Evolutionary conservation across 2,797 vertebrate species (phyloP), one percentile per base, ranked within the genome.

Genomic region (Galaxias olidus): DNA sequence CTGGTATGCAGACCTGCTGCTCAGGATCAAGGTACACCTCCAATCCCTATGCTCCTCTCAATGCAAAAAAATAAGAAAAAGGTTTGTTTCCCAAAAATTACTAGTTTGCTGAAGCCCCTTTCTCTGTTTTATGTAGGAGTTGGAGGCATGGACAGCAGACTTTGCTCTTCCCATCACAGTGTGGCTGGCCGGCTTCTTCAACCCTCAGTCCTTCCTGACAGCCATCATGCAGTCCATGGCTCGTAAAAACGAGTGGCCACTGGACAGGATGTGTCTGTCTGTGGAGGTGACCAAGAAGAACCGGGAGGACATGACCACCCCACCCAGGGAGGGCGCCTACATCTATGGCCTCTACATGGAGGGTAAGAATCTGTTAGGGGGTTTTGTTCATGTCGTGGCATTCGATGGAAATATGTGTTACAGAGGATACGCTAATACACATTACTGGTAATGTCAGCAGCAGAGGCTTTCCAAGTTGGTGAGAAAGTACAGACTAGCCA

Each of bases 141-240:
- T 94, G 41, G 93, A 94, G 62, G 78, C 79, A 1, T 94, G 94
- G 94, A 89, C 84, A 0, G 80, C 86, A 1, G 91, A 94, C 74
- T 93, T 94, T 19, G 71, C 84, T 14, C 75, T 94, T 12, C 93
- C 91, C 9, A 77, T 89, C 0, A 63, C 84, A 0, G 88, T 94
- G 69, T 94, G 93, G 93, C 79, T 95, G 0, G 82, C 89, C 0
- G 93, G 92, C 0, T 89, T 95, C 79, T 94, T 94, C 73, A 94
- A 91, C 55, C 94, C 93, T 0, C 93, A 94, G 84, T 91, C 93
- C 59, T 89, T 94, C 76, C 86, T 94, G 66, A 94, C 92, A 0
- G 92, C 94, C 70, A 82, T 95, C 78, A 93, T 94, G 93, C 94
- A 95, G 79, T 90, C 85, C 19, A 81, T 75, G 4, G 93, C 93